Percentiles rank a stretch among this genome's conserved stretches.
phyloP scores from a whole-genome alignment of 2,888 invertebrate species.

The Coremacera marginata region DNA sequence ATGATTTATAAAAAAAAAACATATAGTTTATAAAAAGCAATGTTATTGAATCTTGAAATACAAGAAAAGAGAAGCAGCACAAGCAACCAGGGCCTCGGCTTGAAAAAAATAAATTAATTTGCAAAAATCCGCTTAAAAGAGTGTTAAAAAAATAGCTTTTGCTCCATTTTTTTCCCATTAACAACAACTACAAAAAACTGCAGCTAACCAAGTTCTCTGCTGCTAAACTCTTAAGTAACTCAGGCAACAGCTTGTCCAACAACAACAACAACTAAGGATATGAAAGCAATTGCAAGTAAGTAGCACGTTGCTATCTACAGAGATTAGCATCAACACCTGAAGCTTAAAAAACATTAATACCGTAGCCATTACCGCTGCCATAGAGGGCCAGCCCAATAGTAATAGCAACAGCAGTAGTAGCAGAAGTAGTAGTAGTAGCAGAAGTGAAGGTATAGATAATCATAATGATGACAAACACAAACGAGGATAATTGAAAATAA shows the following conservation, averaged over 20 bases:
- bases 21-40: no score
- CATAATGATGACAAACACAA: conserved; percentile 17
- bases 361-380: conserved; percentile 41
- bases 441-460: conserved; percentile 33
- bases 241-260: not conserved
- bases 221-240: not conserved
- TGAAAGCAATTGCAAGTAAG: conserved; percentile 10
- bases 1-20: no score
- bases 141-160: no score
- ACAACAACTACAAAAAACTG: not conserved
- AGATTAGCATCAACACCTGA: conserved; percentile 28
- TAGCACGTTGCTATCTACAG: conserved; percentile 19
- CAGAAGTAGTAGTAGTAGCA: conserved; percentile 39
- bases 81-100: no score
- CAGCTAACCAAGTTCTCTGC: not conserved
- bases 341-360: conserved; percentile 38
- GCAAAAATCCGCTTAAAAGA: no score
- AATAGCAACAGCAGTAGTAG: not conserved
- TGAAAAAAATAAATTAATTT: no score
- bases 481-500: conserved; percentile 17
- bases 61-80: no score
- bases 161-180: not conserved
- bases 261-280: not conserved
- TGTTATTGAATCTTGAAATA: no score
- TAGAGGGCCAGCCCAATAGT: conserved; percentile 42